Evolutionary conservation across 2,888 invertebrate genomes (phyloP).

Genomic region (Gibbula magus): DNA sequence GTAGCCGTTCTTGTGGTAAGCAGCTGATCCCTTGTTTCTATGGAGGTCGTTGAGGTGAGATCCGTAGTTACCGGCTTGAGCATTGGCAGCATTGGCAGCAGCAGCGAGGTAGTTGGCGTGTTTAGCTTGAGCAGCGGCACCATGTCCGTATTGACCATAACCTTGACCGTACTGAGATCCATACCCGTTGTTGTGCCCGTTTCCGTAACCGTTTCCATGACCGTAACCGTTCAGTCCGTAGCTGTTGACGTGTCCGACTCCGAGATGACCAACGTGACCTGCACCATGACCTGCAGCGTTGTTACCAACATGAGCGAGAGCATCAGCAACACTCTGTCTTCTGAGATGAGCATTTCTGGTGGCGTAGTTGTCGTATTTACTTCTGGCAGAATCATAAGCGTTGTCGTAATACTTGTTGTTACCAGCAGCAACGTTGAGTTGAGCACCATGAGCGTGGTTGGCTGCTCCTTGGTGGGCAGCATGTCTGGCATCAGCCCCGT

Average conservation of each 20-base stretch:
- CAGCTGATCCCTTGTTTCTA: not conserved
- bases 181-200: constrained; percentile 19
- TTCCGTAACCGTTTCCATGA: constrained; percentile 28
- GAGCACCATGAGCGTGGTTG: not conserved
- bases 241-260: constrained; percentile 11
- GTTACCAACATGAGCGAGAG: not conserved
- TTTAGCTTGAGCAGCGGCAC: not conserved
- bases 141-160: not conserved
- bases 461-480: not conserved
- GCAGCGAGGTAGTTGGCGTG: not conserved
- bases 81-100: constrained; percentile 29
- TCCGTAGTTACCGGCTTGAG: constrained; percentile 22
- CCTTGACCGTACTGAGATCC: not conserved
- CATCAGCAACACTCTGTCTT: not conserved
- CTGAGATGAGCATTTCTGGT: not conserved
- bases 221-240: constrained; percentile 23
- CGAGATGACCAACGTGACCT: not conserved
- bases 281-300: not conserved
- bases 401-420: constrained; percentile 19
- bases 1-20: constrained; percentile 19
- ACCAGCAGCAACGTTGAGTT: not conserved
- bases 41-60: not conserved
- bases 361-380: not conserved
- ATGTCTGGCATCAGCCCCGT: not conserved
- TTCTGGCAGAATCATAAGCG: not conserved